Percentiles rank a stretch among this genome's conserved stretches.
Evolutionary conservation across 1,140 invertebrate species (phyloP).

Genomic region (Drosophila repleta): DNA sequence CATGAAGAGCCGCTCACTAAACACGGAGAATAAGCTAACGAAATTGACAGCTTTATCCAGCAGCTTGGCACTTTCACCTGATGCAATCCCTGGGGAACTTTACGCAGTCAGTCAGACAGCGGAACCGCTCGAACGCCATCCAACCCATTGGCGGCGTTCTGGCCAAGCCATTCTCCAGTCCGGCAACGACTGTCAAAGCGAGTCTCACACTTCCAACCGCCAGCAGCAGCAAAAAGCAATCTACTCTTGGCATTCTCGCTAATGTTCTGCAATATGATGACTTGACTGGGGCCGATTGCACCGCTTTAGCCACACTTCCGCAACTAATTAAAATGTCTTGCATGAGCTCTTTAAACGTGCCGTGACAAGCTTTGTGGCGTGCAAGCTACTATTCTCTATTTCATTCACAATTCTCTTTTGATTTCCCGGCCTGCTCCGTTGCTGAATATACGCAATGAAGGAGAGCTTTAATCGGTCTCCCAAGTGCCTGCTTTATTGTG

Average conservation of each 20-base stretch:
- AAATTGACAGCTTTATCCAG: constrained; percentile 53
- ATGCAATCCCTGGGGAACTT: constrained; percentile 96
- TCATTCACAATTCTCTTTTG: neutral
- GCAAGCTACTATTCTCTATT: neutral
- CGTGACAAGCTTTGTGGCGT: neutral
- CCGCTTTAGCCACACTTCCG: neutral
- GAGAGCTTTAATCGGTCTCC: neutral
- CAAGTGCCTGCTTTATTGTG: too few species aligned
- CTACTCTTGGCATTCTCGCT: constrained; percentile 2
- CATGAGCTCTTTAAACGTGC: neutral
- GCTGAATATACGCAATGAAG: neutral
- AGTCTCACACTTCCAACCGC: neutral
- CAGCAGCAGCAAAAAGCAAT: neutral
- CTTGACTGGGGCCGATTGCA: neutral
- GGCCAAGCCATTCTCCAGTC: constrained; percentile 92
- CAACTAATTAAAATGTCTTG: constrained; percentile 3
- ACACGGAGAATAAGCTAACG: neutral
- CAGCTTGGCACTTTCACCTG: constrained; percentile 86
- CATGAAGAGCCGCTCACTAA: constrained; percentile 94
- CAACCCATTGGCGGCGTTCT: constrained; percentile 93
- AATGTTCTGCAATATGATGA: neutral
- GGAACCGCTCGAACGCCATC: constrained; percentile 96
- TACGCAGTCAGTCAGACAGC: constrained; percentile 95
- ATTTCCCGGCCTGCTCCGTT: neutral
- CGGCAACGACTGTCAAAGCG: constrained; percentile 40